Base-by-base conservation (phyloP, 2,113 vertebrate species). In the Silurus asotus region DNA sequence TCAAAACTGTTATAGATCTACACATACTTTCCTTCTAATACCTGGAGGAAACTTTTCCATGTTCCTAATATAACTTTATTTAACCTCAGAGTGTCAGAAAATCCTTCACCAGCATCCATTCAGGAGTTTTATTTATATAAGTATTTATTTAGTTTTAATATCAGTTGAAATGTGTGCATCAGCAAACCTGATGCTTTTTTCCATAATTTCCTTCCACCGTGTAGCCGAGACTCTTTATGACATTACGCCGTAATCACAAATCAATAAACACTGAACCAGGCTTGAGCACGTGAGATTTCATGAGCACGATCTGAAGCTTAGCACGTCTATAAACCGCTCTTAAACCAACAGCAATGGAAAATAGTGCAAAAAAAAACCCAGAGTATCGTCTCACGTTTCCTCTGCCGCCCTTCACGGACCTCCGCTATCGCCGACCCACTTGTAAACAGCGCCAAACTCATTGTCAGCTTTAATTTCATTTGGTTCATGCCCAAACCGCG, bases 241-340 rank as follows among this genome's bases (percentile, higher is more conserved):
- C 23, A 20, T 45, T 2, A 5, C 7, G n/a, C 48, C 25, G 5
- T 76, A 64, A 77, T 48, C 49, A 23, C 25, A 25, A 59, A 78
- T 85, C 76, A 58, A 70, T 80, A 80, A 80, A 80, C 25, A 37
- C 59, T 49, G 49, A 74, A 76, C 58, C 28, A 77, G 82, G 37
- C 62, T 67, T 49, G 3, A 55, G 23, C 59, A 8, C n/a, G 23
- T 76, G 62, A 48, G 13, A 78, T 77, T 65, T 67, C 58, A 77
- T 76, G 45, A 53, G 59, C 37, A 48, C 8, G 4, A 69, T 28
- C 37, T 65, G n/a, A 48, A 49, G 1, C 51, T n/a, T 80, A 25
- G 80, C 10, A 5, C 6, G 10, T 5, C 77, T 48, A 61, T 80
- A 85, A 85, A 69, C 49, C 5, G 64, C 6, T 55, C 37, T 58